Evolutionary conservation across 2,113 vertebrate species (phyloP), one percentile per base, ranked within the genome.

Genomic region (Axis porcinus): DNA sequence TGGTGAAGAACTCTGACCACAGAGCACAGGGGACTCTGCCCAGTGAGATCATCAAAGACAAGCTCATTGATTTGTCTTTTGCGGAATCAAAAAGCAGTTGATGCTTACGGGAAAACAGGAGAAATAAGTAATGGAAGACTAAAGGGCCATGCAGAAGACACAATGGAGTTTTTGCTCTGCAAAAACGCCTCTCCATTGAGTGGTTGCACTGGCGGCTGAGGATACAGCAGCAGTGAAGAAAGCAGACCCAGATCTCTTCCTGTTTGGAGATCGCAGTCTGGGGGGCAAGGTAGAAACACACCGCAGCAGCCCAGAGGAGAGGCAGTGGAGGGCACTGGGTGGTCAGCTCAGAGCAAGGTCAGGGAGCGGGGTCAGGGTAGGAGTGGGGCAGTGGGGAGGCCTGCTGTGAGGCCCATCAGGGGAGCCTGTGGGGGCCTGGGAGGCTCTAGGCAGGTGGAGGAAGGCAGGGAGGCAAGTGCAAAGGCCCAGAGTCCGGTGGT

Each of bases 251-350:
- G 36, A 28, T 43, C 45, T 55, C 62, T 57, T 40, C 36, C 12
- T 3, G n/a, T 33, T 1, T 1, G 28, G 28, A 16, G 16, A 11
- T 2, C 0, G 0, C 23, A 60, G 78, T 47, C 47, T 7, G 6
- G 15, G 36, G 23, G 7, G 30, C 3, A 2, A 43, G 27, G 16
- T 0, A 3, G 50, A 43, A 36, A 60, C 5, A 50, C 43, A 36
- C 4, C 4, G 0, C 2, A 36, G 62, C 21, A 0, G 6, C 10
- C 25, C n/a, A 23, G 17, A 2, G 0, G 23, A 17, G 12, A 6
- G 64, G 19, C 19, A 6, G 5, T 3, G 14, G 64, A 54, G 43
- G 85, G 23, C 5, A 1, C 17, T 45, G n/a, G 52, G 60, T 6
- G 6, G 16, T 9, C 8, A 58, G 28, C 4, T 15, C 33, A 43